Conservation (phyloP, 1,140 invertebrate genomes). For the Diabrotica virgifera region DNA sequence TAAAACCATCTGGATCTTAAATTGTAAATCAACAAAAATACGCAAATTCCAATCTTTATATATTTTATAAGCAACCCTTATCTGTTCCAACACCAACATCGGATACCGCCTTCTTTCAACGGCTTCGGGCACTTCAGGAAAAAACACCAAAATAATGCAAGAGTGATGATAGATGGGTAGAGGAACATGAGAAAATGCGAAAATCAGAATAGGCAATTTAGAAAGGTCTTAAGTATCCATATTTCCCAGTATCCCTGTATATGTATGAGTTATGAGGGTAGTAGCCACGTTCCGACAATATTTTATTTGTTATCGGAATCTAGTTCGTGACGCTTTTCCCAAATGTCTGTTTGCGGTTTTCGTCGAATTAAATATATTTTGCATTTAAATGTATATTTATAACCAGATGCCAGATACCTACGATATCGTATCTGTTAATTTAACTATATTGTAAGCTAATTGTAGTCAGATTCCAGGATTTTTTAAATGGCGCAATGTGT, state of each 20-base stretch:
- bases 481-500: too few species aligned
- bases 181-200: constrained; percentile 37
- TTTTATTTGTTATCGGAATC: constrained; percentile 51
- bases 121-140: too few species aligned
- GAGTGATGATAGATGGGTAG: constrained; percentile 26
- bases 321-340: constrained; percentile 47
- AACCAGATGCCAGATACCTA: not conserved
- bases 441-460: too few species aligned
- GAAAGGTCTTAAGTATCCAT: constrained; percentile 46
- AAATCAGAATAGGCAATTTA: constrained; percentile 45
- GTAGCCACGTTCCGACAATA: constrained; percentile 48
- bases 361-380: constrained; percentile 32
- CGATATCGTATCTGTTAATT: too few species aligned
- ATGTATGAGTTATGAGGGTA: constrained; percentile 47
- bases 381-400: constrained; percentile 18
- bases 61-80: too few species aligned
- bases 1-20: too few species aligned
- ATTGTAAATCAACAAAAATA: too few species aligned
- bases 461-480: too few species aligned
- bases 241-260: constrained; percentile 45
- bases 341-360: constrained; percentile 37
- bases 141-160: constrained; percentile 24
- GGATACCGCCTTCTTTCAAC: too few species aligned
- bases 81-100: too few species aligned
- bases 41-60: too few species aligned